Evolutionary conservation across 2,888 invertebrate genomes (phyloP).

Genomic region (Eupeodes latifasciatus): DNA sequence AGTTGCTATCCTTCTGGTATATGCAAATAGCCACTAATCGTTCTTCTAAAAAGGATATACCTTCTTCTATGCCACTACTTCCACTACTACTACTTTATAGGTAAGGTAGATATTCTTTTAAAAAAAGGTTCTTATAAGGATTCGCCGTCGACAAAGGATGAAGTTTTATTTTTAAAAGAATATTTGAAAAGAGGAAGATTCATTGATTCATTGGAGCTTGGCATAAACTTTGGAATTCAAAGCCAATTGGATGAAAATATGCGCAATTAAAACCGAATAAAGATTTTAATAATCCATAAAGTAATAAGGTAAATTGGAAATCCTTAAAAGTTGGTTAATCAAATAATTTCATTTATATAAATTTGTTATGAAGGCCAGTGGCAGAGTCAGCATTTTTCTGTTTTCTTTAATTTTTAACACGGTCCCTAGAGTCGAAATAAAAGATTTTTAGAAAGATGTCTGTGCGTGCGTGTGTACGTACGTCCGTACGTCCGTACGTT

Average conservation of each 20-base stretch:
- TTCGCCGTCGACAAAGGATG: conserved; percentile 9
- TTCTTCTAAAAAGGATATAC: neutral
- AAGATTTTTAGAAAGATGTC: too few species aligned
- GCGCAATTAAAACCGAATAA: conserved; percentile 10
- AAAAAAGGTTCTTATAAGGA: neutral
- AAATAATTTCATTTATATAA: too few species aligned
- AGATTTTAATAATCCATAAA: neutral
- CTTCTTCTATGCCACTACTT: too few species aligned
- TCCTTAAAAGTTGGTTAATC: too few species aligned
- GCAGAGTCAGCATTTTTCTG: too few species aligned
- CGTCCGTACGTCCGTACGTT: too few species aligned
- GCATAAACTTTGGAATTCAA: neutral
- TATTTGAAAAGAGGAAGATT: neutral
- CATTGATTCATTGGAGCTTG: conserved; percentile 17
- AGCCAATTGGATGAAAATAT: conserved; percentile 12
- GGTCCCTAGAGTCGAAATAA: too few species aligned
- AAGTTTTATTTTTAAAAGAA: conserved; percentile 28
- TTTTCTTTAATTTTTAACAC: too few species aligned
- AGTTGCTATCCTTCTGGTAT: neutral
- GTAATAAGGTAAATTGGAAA: neutral
- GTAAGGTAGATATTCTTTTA: neutral
- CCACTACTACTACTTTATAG: neutral
- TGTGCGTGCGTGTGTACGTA: too few species aligned
- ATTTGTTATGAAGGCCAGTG: too few species aligned
- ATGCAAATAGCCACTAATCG: conserved; percentile 55